Base-by-base conservation (phyloP, 1,140 invertebrate species). In the Brachionus manjavacas region DNA sequence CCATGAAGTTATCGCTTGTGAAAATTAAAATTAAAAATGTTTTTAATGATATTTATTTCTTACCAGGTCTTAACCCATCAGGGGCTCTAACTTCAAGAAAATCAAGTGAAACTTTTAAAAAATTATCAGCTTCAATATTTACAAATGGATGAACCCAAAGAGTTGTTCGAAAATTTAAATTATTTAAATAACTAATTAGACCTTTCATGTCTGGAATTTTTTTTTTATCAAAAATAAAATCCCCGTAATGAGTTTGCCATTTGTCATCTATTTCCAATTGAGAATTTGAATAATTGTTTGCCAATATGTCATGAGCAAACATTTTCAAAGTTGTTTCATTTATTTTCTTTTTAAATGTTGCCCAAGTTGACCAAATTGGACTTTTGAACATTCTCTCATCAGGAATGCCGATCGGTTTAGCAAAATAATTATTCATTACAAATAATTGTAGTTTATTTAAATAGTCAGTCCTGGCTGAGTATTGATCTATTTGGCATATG, bases 361-460 rank as follows among this genome's bases (percentile, higher is more conserved):
- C 93, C 95, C 95, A 96, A 0, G 95, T 97, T 0, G 94, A 95
- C 95, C 95, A 97, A 79, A 96, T 93, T 0, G 95, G 95, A 87
- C 93, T 89, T 9, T 87, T 88, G 7, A 95, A 91, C 92, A 96
- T 93, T 43, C 89, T 89, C 76, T 92, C 89, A 86, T 95, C 93
- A 0, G 95, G 95, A 76, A 91, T 89, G 28, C 74, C 86, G n/a
- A 25, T 70, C 28, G 89, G 88, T 12, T 84, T 86, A 3, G 39
- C 4, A 20, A 74, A 78, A 46, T 70, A 84, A 66, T 79, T 49
- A n/a, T 83, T 70, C 8, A 80, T 70, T 52, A 85, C 84, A n/a
- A 43, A 49, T 28, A 68, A 14, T 31, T 85, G 81, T 14, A 78
- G 25, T 12, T 80, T 9, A 49, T 39, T 52, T 23, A 85, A 28